Conservation (phyloP, 1,140 invertebrate genomes). For the Bombus huntii region DNA sequence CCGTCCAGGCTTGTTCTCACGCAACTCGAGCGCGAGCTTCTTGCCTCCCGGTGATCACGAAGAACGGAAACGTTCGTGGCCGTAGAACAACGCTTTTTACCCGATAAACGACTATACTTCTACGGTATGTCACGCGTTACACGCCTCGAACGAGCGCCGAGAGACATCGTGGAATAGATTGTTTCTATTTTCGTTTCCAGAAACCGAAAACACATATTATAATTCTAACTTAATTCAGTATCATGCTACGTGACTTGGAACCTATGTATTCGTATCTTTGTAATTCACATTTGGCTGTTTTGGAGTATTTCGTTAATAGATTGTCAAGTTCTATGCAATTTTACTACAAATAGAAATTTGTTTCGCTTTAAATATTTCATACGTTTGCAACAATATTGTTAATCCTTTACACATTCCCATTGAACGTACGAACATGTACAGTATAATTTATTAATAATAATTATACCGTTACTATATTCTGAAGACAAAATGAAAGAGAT, state of each 20-base stretch:
- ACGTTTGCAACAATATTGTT: too few relatives aligned
- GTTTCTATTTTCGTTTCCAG: background rate
- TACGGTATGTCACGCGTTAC: conserved; percentile 25
- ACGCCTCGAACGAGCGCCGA: background rate
- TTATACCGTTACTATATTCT: too few relatives aligned
- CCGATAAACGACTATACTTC: conserved; percentile 11
- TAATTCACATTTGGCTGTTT: background rate
- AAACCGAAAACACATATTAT: background rate
- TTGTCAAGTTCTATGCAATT: too few relatives aligned
- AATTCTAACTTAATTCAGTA: background rate
- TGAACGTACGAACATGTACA: too few relatives aligned
- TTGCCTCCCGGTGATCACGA: conserved; percentile 66
- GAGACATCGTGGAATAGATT: background rate
- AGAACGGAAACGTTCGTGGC: conserved; percentile 56
- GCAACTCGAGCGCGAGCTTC: conserved; percentile 67
- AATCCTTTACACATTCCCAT: too few relatives aligned
- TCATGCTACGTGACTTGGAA: background rate
- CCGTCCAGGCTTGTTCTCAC: conserved; percentile 60
- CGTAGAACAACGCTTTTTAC: conserved; percentile 53
- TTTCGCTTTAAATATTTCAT: too few relatives aligned
- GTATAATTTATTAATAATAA: too few relatives aligned
- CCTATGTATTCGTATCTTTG: too few relatives aligned
- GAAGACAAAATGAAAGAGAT: too few relatives aligned
- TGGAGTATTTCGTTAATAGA: background rate
- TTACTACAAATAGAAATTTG: too few relatives aligned